These are phyloP conservation scores for Morbakka virulenta DNA, from an alignment of 30 jellyfish, hydroid and myxozoan genomes.

Conservation along the genomic window DNA sequence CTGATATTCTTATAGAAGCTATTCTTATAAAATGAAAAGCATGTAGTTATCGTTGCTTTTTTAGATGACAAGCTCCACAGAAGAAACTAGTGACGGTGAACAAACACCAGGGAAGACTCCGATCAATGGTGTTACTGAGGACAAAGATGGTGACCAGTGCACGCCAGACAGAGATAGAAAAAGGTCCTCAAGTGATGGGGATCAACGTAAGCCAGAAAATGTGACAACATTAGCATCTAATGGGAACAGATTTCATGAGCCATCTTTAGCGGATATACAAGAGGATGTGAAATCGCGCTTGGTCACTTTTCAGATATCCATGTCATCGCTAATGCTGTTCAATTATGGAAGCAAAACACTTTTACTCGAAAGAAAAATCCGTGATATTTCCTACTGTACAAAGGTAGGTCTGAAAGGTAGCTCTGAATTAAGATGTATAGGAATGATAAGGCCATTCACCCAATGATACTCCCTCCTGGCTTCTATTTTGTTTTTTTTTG, in stretches of 20 bases:
- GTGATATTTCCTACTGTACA: slow-evolving; percentile 89
- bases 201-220: slow-evolving; percentile 32
- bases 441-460: neutral
- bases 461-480: too few species aligned
- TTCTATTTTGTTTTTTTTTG: neutral
- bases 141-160: too few species aligned
- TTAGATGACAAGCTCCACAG: too few species aligned
- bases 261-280: slow-evolving; percentile 20
- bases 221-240: neutral
- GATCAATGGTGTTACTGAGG: too few species aligned
- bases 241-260: slow-evolving; percentile 4
- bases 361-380: slow-evolving; percentile 74
- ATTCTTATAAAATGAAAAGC: too few species aligned
- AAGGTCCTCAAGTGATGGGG: slow-evolving; percentile 86
- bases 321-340: slow-evolving; percentile 78
- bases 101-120: too few species aligned
- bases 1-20: too few species aligned
- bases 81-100: neutral
- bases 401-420: slow-evolving; percentile 69
- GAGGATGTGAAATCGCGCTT: slow-evolving; percentile 77
- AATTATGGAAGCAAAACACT: slow-evolving; percentile 80
- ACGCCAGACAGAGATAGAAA: slow-evolving; percentile 19
- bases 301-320: slow-evolving; percentile 75
- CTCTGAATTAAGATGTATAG: too few species aligned
- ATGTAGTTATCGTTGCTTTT: neutral